Evolutionary conservation across 2,113 vertebrate species (phyloP).

Genomic region (Porphyrio hochstetteri): DNA sequence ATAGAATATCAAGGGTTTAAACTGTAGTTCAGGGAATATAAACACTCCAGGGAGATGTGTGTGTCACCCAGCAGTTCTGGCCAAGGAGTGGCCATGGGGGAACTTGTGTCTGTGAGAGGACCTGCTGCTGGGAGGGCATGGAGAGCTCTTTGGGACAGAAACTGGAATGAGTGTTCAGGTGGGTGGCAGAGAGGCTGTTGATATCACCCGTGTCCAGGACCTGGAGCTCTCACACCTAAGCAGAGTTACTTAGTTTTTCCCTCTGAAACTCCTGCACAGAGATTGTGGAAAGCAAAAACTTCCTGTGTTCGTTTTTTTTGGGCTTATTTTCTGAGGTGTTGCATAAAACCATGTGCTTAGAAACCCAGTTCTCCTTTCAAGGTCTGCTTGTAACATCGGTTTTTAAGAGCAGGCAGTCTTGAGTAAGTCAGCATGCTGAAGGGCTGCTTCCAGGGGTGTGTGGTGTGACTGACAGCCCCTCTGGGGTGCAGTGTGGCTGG

Average conservation of each 20-base stretch:
- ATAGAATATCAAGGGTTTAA: not conserved
- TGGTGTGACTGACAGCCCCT: not conserved
- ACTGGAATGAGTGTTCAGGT: not conserved
- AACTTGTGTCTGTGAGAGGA: fast-evolving
- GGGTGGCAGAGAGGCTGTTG: not conserved
- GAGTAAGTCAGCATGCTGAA: not conserved
- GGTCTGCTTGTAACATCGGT: not conserved
- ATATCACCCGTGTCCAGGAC: not conserved
- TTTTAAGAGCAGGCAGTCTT: not conserved
- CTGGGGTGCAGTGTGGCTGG: not conserved
- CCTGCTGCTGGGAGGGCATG: not conserved
- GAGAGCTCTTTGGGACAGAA: not conserved
- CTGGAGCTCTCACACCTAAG: not conserved
- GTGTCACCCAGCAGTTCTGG: fast-evolving
- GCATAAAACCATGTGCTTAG: not conserved
- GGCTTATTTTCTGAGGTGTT: not conserved
- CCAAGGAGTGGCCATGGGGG: not conserved
- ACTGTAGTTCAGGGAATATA: not conserved
- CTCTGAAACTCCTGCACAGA: not conserved
- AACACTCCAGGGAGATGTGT: fast-evolving
- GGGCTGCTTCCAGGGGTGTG: not conserved
- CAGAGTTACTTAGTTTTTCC: not conserved
- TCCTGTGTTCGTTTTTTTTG: not conserved
- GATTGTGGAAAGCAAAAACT: not conserved
- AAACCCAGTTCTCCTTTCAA: not conserved